These are phyloP conservation scores for Conomelus anceps DNA, from an alignment of 2,888 invertebrate species.

Conservation along the genomic window DNA sequence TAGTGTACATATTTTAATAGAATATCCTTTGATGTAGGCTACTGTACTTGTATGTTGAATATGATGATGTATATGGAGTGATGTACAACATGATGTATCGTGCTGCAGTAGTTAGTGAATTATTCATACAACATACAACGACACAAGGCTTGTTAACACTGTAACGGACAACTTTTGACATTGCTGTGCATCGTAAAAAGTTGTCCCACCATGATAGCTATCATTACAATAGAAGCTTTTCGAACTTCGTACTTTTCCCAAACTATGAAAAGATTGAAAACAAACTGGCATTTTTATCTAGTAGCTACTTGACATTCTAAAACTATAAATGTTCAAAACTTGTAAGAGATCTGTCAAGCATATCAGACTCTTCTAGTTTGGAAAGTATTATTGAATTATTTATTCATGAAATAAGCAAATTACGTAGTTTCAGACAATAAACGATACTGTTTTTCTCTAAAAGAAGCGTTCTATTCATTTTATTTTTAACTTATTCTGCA, in stretches of 20 bases:
- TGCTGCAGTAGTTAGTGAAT: too few relatives aligned
- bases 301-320: neutral
- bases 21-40: too few relatives aligned
- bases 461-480: too few relatives aligned
- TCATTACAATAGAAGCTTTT: neutral
- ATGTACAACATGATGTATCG: too few relatives aligned
- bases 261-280: neutral
- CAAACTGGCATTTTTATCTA: neutral
- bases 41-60: too few relatives aligned
- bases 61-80: too few relatives aligned
- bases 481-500: too few relatives aligned
- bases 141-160: neutral
- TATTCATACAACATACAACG: too few relatives aligned
- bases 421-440: too few relatives aligned
- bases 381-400: neutral
- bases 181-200: neutral
- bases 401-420: neutral
- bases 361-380: neutral
- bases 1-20: too few relatives aligned
- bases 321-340: neutral
- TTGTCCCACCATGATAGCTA: neutral
- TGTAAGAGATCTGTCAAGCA: neutral
- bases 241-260: neutral
- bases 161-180: neutral
- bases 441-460: too few relatives aligned